phyloP scores from a whole-genome alignment of 2,797 vertebrate genomes.

The Poeciliopsis gracilis region DNA sequence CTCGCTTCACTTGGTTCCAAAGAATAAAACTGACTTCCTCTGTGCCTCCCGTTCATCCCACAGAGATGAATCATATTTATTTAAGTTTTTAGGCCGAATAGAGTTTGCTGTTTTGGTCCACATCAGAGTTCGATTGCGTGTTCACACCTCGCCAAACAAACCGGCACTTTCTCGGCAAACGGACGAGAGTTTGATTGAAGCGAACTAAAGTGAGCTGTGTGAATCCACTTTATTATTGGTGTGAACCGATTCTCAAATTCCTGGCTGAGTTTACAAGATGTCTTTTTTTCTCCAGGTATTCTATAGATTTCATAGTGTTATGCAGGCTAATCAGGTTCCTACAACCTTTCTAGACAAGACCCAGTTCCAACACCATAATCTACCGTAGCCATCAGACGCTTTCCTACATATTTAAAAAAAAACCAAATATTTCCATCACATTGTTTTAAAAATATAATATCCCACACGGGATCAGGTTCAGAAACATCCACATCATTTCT shows the following conservation, averaged over 20 bases:
- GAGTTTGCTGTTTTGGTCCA: too few species aligned
- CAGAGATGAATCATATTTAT: neutral
- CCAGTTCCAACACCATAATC: neutral
- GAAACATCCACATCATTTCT: too few species aligned
- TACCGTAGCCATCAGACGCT: neutral
- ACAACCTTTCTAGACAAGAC: neutral
- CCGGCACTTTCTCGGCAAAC: too few species aligned
- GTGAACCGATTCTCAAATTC: neutral
- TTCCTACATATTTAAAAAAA: neutral
- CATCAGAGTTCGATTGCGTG: too few species aligned
- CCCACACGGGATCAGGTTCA: too few species aligned
- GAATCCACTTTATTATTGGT: neutral
- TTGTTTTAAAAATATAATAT: too few species aligned
- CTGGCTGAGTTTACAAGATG: neutral
- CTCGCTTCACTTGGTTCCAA: neutral
- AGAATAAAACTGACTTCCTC: neutral
- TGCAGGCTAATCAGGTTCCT: neutral
- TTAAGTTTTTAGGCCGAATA: too few species aligned
- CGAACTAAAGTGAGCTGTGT: too few species aligned
- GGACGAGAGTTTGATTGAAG: too few species aligned
- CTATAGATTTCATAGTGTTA: neutral
- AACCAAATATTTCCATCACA: too few species aligned
- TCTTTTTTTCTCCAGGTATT: neutral
- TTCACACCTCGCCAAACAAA: too few species aligned
- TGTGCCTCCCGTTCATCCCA: neutral